Evolutionary conservation across 2,888 invertebrate species (phyloP), one percentile per base, ranked within the genome.

Genomic region (Brachylomia viminalis): DNA sequence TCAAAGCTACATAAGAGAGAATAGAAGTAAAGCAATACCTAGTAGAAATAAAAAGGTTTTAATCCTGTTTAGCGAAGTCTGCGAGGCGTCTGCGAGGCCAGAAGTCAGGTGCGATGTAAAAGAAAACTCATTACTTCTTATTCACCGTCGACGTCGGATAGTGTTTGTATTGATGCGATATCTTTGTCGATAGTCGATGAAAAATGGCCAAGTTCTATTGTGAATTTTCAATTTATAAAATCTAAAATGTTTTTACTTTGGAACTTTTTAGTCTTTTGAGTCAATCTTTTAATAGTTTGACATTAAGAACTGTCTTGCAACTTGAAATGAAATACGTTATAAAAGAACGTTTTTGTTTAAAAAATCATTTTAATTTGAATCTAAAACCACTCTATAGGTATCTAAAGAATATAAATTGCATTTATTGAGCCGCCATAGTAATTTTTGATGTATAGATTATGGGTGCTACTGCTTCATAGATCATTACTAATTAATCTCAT

Each of bases 101-200:
- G 91, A 92, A 95, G 94, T 95, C 95, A 95, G 95, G 95, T 95
- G 90, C 90, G 91, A 90, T 93, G 93, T 91, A 92, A 95, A 95
- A 95, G 95, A 96, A 96, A 96, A 95, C 95, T 96, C 96, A 95
- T 96, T 95, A 95, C 94, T 95, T 93, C 95, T 95, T 94, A 95
- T 95, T 95, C 95, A 94, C 90, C 88, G 89, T 86, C 92, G 90
- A 85, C 88, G 90, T 87, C 78, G 82, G 87, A 83, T 92, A 94
- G 93, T 89, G 86, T 89, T 88, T 86, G 89, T 84, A 89, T 81
- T 77, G 81, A 80, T 77, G 83, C 65, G 64, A 73, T 77, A 84
- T 82, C 75, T 75, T 85, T 92, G 86, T 92, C 92, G 92, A 92
- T 90, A 87, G 81, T 88, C 83, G 83, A 88, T 86, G 80, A 85